phyloP scores from a whole-genome alignment of 2,888 invertebrate species.

The Sacculina carcini region DNA sequence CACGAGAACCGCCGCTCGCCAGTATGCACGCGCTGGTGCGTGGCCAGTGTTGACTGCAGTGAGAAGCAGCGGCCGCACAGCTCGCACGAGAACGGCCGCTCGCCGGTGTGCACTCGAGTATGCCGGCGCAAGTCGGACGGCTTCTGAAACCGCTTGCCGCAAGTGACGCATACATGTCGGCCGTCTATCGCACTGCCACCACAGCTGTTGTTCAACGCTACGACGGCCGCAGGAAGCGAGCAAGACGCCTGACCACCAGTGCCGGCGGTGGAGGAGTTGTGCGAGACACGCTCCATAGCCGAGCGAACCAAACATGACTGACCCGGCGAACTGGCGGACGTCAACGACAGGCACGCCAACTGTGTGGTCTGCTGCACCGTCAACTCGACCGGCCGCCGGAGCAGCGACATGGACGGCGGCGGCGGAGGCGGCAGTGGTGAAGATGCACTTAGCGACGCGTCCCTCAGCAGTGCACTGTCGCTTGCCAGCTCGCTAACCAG shows the following conservation, averaged over 20 bases:
- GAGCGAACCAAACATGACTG: background rate
- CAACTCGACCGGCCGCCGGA: background rate
- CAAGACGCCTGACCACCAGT: background rate
- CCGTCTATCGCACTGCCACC: no score
- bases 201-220: background rate
- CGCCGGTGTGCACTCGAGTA: constrained; percentile 22
- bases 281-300: background rate
- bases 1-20: constrained; percentile 29
- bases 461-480: background rate
- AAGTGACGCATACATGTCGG: constrained; percentile 19
- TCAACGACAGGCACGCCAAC: no score
- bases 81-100: constrained; percentile 21
- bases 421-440: no score
- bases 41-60: constrained; percentile 35
- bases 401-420: background rate
- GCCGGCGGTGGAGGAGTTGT: background rate
- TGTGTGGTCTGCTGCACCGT: background rate
- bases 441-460: background rate
- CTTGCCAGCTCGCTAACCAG: background rate
- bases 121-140: constrained; percentile 24
- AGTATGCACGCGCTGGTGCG: constrained; percentile 32
- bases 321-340: background rate
- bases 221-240: background rate
- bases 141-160: constrained; percentile 23
- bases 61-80: constrained; percentile 25